Conservation (phyloP, 2,888 invertebrate genomes). For the Lissonota sp. region DNA sequence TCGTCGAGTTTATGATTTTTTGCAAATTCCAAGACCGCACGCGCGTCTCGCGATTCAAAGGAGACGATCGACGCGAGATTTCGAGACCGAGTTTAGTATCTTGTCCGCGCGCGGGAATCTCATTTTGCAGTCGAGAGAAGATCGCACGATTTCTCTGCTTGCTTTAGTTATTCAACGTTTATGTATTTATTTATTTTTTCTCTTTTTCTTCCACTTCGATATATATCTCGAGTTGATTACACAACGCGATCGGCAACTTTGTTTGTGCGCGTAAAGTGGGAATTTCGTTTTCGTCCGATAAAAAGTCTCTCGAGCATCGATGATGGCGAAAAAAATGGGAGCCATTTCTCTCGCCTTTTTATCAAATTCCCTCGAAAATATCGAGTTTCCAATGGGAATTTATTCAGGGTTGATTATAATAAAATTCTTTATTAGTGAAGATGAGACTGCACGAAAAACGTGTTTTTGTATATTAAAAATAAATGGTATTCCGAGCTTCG, state of each 20-base stretch:
- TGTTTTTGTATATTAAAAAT: background rate
- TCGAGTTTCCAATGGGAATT: slow-evolving; percentile 56
- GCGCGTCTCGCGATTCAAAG: slow-evolving; percentile 13
- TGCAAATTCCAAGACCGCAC: slow-evolving; percentile 48
- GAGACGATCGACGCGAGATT: slow-evolving; percentile 32
- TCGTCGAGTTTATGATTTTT: slow-evolving; percentile 62
- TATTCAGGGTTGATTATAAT: slow-evolving; percentile 56
- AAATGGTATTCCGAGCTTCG: background rate
- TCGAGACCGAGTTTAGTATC: slow-evolving; percentile 54
- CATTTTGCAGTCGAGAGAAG: slow-evolving; percentile 30
- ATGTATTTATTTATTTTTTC: slow-evolving; percentile 3
- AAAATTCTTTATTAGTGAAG: slow-evolving; percentile 51
- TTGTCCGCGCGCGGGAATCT: slow-evolving; percentile 53
- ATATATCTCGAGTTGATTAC: too few relatives aligned
- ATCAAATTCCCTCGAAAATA: slow-evolving; percentile 23
- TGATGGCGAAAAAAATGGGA: slow-evolving; percentile 16
- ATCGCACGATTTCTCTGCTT: slow-evolving; percentile 22
- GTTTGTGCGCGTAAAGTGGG: slow-evolving; percentile 3
- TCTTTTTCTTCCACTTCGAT: slow-evolving; percentile 20
- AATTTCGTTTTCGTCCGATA: background rate
- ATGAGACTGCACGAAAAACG: slow-evolving; percentile 16
- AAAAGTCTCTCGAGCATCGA: background rate
- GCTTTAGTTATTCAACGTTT: slow-evolving; percentile 9
- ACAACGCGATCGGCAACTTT: slow-evolving; percentile 38
- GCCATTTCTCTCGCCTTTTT: slow-evolving; percentile 33